Evolutionary conservation across 2,797 vertebrate species (phyloP), one percentile per base, ranked within the genome.

Genomic region (Centroberyx gerrardi): DNA sequence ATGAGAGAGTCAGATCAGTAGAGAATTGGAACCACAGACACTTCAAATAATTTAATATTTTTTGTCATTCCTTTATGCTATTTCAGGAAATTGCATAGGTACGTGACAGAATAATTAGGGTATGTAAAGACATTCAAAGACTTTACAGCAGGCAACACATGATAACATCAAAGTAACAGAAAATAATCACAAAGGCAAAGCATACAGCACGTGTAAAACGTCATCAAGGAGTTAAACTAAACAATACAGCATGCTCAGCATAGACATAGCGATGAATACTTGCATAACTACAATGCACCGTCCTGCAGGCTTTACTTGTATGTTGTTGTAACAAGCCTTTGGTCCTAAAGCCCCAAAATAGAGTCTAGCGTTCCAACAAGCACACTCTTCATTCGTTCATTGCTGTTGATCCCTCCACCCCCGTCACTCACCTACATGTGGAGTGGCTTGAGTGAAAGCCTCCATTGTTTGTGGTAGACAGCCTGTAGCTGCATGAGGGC

Each of bases 401-500:
- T 40, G 5, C 58, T 29, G 27, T 49, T 27, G 10, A 13, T 18
- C 18, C 12, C n/a, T 8, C 31, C 56, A 18, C 18, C 2, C 42
- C 22, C 3, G n/a, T 69, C 22, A 22, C 29, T 62, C 51, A 5
- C 29, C n/a, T 48, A 7, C n/a, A 28, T 38, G 51, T 27, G 27
- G 9, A 72, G 17, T n/a, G 8, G 10, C 14, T 40, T 3, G 18
- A 69, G 9, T 65, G 49, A 68, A 48, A 59, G 33, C 14, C 18
- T 65, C 13, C 56, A 8, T 62, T 81, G 27, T 85, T 53, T 80
- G 33, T 51, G 22, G 8, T 54, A 48, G 31, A 59, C 33, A 17
- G 42, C 38, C 4, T 78, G 42, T 40, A 53, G 65, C 84, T 77
- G 87, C 84, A 66, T 22, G 72, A 72, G 67, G 78, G 4, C 8